Evolutionary conservation across 2,888 invertebrate species (phyloP).

Genomic region (Coenonympha glycerion): DNA sequence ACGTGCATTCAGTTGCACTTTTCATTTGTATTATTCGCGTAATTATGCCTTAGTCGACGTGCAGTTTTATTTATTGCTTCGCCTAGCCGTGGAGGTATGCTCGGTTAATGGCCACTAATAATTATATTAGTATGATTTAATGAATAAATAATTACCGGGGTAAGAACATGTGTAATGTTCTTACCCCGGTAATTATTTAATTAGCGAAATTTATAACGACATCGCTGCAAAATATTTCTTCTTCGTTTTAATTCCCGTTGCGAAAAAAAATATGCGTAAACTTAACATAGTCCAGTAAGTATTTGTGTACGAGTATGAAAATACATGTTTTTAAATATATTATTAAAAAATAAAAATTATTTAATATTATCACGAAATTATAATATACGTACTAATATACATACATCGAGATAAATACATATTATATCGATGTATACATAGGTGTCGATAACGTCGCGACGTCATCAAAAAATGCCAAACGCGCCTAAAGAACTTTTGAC

Average conservation of each 20-base stretch:
- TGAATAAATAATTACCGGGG: too few relatives aligned
- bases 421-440: too few relatives aligned
- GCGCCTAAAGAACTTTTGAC: neutral
- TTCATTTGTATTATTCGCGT: conserved; percentile 65
- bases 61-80: conserved; percentile 49
- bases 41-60: conserved; percentile 59
- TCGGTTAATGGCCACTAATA: conserved; percentile 49
- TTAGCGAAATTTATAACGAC: conserved; percentile 3
- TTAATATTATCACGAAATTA: too few relatives aligned
- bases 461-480: too few relatives aligned
- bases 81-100: conserved; percentile 47
- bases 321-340: too few relatives aligned
- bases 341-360: too few relatives aligned
- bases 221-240: neutral
- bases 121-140: conserved; percentile 48
- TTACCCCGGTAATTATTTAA: conserved; percentile 17
- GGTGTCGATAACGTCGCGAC: too few relatives aligned
- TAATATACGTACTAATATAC: too few relatives aligned
- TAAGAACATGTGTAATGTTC: too few relatives aligned
- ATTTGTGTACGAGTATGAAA: too few relatives aligned
- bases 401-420: too few relatives aligned
- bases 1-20: conserved; percentile 63
- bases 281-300: neutral
- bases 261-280: neutral
- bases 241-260: neutral